Evolutionary conservation across 1,140 invertebrate species (phyloP), one percentile per base, ranked within the genome.

Genomic region (Coptotermes formosanus): DNA sequence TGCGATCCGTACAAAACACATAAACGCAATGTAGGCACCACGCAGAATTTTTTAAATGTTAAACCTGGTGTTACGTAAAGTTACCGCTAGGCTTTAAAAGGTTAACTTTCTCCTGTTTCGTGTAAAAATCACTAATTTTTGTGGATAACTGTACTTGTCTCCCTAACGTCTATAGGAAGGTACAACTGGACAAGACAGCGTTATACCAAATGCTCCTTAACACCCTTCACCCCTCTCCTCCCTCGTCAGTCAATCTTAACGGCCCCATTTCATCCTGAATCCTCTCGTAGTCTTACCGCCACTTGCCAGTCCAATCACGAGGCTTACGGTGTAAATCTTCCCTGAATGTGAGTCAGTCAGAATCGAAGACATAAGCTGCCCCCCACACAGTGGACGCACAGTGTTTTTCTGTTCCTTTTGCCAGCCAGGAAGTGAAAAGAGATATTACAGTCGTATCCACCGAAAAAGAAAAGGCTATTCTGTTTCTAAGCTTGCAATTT

Each of bases 131-230:
- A 16, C 19, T 55, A 16, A 55, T 16, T 55, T 55, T 48, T 48
- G 59, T 30, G n/a, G 30, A 0, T 30, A 3, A 75, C 3, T 75
- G 64, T 75, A 75, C 64, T n/a, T 30, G 25, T 75, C 25, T 30
- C 25, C 6, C 64, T 30, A 3, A 30, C n/a, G 14, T 30, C 25
- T 30, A 30, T n/a, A 75, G 64, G 64, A 30, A 25, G 64, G 25
- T 75, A 30, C 64, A 75, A 75, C 25, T 75, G 64, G 64, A 75
- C 64, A 75, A 75, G 64, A 75, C 64, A 75, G 64, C 64, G 64
- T 75, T 30, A 75, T 75, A 75, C 64, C 3, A 75, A 75, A 75
- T 75, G 64, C n/a, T 75, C 64, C 64, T 75, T 75, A 30, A 75
- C 64, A n/a, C 64, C 14, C 64, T 25, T 25, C 64, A 75, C 7